Evolutionary conservation across 92 coral and sea anemone species (phyloP).

Genomic region (Pocillopora meandrina): DNA sequence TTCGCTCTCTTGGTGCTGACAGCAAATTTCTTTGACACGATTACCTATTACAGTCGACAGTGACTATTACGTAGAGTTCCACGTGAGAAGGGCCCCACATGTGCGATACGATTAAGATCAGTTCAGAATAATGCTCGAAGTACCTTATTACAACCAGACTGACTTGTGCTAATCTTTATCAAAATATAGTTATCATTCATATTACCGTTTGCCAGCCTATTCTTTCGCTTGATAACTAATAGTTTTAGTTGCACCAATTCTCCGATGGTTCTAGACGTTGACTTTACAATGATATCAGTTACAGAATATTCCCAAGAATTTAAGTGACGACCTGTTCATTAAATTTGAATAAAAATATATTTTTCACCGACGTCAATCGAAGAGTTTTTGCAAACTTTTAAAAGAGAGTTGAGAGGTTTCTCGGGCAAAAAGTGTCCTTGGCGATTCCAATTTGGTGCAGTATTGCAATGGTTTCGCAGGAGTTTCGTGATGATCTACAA

Average conservation of each 20-base stretch:
- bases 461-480: no score
- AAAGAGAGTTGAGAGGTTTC: no score
- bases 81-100: no score
- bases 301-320: slow-evolving; percentile 15
- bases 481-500: no score
- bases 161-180: no score
- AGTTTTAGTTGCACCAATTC: background rate
- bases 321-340: background rate
- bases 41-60: background rate
- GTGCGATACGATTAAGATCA: no score
- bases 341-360: background rate
- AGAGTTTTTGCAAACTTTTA: background rate
- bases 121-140: no score
- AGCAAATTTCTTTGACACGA: background rate
- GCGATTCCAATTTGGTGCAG: no score
- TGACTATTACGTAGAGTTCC: background rate
- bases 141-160: no score
- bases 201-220: no score
- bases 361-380: background rate
- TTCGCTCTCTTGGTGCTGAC: slow-evolving; percentile 6
- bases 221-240: background rate
- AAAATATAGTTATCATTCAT: no score
- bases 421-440: no score
- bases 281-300: slow-evolving; percentile 7
- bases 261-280: slow-evolving; percentile 27